Evolutionary conservation across 2,888 invertebrate species (phyloP), one percentile per base, ranked within the genome.

Genomic region (Tetanocera ferruginea): DNA sequence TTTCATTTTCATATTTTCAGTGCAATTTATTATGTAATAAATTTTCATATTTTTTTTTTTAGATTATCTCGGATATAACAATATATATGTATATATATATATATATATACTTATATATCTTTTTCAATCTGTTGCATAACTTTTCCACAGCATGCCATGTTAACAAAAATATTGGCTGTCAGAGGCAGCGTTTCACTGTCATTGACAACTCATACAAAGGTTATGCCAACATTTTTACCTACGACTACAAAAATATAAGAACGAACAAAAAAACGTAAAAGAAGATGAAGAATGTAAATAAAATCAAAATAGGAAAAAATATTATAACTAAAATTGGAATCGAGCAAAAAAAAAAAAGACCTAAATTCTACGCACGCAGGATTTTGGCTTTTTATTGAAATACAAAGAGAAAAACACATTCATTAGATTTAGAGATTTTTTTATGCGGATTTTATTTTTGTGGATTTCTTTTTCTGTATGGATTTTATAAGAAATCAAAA

Each of bases 181-280:
- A 66, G 28, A 34, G 25, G 19, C 64, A 66, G 19, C 17, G 34
- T 34, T 9, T 66, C 69, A 49, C 49, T 69, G 69, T 51, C 28
- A 14, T 34, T 69, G 69, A 69, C 69, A 69, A 51, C 51, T 69
- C 23, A 14, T 17, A 69, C 69, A 69, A 69, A 69, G 49, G 51
- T 69, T 51, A 69, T 78, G 76, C 72, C 67, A 78, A 75, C 78
- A 81, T 79, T 79, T 80, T 77, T 76, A 79, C 78, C 78, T 73
- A 81, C 71, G 79, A 80, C 76, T 76, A 76, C 73, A 77, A 78
- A 74, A 69, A 49, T 37, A 23, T 62, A 70, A 57, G 84, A 83
- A 82, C 79, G 80, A 81, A 79, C 83, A 80, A 82, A 77, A 81
- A 79, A 60, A 83, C 83, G 76, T 80, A 82, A 82, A 81, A 80